phyloP scores from a whole-genome alignment of 2,113 vertebrate genomes.

The Talpa occidentalis region DNA sequence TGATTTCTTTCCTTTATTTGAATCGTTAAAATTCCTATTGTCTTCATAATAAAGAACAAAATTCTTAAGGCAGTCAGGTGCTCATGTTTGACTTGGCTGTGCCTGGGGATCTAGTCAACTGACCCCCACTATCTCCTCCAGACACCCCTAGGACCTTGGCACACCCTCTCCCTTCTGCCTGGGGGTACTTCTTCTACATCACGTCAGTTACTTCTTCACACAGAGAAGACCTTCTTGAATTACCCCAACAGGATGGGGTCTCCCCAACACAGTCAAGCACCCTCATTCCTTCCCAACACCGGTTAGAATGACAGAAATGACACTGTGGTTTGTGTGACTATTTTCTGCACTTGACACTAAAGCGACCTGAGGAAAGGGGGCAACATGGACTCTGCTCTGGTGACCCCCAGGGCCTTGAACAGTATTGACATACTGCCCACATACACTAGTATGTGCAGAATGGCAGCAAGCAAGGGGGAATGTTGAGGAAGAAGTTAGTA shows the following conservation, averaged over 20 bases:
- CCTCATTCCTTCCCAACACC: neutral
- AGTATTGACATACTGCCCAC: rapidly evolving
- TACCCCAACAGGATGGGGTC: neutral
- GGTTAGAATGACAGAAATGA: neutral
- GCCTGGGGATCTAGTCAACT: neutral
- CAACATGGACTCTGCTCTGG: neutral
- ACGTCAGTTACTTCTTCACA: neutral
- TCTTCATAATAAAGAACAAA: conserved; percentile 29
- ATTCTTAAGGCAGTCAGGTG: neutral
- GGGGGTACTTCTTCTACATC: neutral
- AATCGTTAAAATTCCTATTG: conserved; percentile 27
- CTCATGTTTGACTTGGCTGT: neutral
- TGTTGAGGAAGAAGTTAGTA: neutral
- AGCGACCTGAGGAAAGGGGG: neutral
- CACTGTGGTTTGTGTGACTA: neutral
- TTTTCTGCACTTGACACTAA: neutral
- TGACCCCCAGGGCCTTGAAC: neutral
- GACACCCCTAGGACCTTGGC: too few relatives aligned
- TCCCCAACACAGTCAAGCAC: neutral
- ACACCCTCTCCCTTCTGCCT: neutral
- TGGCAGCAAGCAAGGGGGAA: neutral
- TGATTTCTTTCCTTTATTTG: conserved; percentile 24
- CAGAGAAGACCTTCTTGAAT: neutral
- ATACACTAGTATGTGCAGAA: neutral
- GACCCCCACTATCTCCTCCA: too few relatives aligned